phyloP scores from a whole-genome alignment of 2,888 invertebrate species.

The Sclerodermus sp. region DNA sequence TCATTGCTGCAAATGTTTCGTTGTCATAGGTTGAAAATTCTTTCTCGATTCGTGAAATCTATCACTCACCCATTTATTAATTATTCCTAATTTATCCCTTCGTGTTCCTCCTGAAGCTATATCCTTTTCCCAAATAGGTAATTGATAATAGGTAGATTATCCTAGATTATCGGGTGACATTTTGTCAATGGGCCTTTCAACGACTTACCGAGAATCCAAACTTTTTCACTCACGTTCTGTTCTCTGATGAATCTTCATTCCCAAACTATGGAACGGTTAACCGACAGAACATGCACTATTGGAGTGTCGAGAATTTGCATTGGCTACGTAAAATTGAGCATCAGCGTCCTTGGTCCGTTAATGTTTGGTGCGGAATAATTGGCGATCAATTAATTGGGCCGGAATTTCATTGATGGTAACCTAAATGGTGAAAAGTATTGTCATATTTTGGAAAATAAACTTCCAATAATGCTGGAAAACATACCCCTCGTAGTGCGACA shows the following conservation, averaged over 20 bases:
- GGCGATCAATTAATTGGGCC: constrained; percentile 1
- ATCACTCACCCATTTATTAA: neutral
- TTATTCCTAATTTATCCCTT: neutral
- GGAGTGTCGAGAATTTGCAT: neutral
- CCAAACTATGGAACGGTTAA: too few relatives aligned
- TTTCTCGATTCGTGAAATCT: neutral
- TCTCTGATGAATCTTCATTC: too few relatives aligned
- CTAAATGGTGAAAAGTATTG: constrained; percentile 3
- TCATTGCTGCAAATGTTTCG: neutral
- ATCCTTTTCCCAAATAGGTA: neutral
- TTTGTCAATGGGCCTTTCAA: too few relatives aligned
- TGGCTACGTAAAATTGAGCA: neutral
- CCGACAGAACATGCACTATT: constrained; percentile 2
- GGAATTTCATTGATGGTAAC: neutral
- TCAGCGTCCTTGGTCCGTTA: neutral
- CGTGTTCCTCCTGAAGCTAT: neutral
- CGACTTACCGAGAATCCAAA: too few relatives aligned
- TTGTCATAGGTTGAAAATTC: neutral
- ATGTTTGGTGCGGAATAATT: constrained; percentile 3
- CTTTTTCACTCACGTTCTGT: too few relatives aligned
- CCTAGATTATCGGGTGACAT: too few relatives aligned
- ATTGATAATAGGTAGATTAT: too few relatives aligned
- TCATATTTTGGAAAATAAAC: neutral
- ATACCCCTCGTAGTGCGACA: neutral
- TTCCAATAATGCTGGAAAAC: neutral